These are phyloP conservation scores for Trinorchestia longiramus DNA, from an alignment of 1,140 invertebrate species.

Conservation along the genomic window DNA sequence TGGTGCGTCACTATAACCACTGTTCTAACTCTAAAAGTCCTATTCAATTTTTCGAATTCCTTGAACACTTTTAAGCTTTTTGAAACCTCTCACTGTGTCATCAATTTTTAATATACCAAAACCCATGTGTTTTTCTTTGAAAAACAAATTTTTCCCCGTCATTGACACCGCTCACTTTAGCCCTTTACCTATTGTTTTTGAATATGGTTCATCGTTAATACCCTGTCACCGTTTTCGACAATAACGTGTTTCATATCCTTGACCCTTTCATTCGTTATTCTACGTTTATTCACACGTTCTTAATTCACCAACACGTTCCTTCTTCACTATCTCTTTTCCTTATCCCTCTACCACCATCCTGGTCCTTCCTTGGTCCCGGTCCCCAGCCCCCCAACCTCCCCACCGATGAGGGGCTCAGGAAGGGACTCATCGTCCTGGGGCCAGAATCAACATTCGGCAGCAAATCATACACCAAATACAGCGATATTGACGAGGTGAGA, in stretches of 20 bases:
- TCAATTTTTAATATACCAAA: neutral
- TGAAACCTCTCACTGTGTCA: neutral
- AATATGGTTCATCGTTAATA: neutral
- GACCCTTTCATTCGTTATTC: neutral
- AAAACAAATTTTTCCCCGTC: neutral
- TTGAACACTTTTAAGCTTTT: neutral
- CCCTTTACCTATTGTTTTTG: neutral
- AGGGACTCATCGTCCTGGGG: slow-evolving; percentile 44
- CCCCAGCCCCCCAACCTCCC: slow-evolving; percentile 41
- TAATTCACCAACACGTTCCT: neutral
- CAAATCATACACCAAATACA: slow-evolving; percentile 44
- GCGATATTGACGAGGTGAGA: slow-evolving; percentile 45
- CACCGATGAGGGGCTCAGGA: slow-evolving; percentile 33
- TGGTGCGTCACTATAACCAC: too few relatives aligned
- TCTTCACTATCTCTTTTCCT: neutral
- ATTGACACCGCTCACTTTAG: neutral
- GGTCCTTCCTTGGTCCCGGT: neutral
- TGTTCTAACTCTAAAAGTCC: neutral
- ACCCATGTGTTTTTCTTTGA: neutral
- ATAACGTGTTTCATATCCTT: neutral
- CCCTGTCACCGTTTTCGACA: neutral
- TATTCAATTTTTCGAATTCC: neutral
- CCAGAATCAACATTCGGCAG: slow-evolving; percentile 47
- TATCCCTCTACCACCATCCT: neutral
- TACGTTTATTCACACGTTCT: neutral